A percentile compares a stretch with the other conserved stretches of the same genome.
These are phyloP conservation scores for Drosophila lacteicornis DNA, from an alignment of 1,140 invertebrate genomes.

Conservation along the genomic window DNA sequence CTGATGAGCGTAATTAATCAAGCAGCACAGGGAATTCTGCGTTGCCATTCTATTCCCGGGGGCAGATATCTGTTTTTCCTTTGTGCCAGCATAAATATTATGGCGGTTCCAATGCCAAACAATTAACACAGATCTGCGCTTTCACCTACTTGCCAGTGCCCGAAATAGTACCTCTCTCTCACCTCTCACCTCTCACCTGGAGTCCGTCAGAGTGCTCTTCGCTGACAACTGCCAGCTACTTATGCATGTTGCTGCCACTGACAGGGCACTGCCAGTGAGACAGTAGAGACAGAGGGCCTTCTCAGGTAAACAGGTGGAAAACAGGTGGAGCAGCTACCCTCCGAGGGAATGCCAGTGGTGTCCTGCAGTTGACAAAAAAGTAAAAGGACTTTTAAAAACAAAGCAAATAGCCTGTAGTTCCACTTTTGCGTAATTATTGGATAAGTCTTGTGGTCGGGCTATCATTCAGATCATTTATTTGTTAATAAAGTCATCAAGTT, in stretches of 20 bases:
- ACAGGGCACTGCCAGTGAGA: conserved; percentile 41
- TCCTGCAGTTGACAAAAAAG: conserved; percentile 9
- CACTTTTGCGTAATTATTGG: too few species aligned
- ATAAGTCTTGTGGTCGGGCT: background rate
- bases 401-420: background rate
- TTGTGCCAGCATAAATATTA: conserved; percentile 33
- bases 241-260: conserved; percentile 74
- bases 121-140: conserved; percentile 48
- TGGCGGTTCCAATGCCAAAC: conserved; percentile 38
- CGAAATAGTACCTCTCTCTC: conserved; percentile 24
- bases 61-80: conserved; percentile 11
- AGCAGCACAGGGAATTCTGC: conserved; percentile 11
- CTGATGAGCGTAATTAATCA: conserved; percentile 52
- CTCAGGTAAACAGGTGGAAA: conserved; percentile 32
- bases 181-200: conserved; percentile 10
- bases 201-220: conserved; percentile 69
- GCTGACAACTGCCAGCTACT: conserved; percentile 79
- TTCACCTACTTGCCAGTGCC: conserved; percentile 26
- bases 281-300: conserved; percentile 17
- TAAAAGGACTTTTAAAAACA: background rate
- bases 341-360: background rate
- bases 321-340: background rate
- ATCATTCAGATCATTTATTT: background rate
- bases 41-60: conserved; percentile 10
- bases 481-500: background rate